These are phyloP conservation scores for Charina bottae DNA, from an alignment of 2,113 vertebrate species.

Conservation along the genomic window DNA sequence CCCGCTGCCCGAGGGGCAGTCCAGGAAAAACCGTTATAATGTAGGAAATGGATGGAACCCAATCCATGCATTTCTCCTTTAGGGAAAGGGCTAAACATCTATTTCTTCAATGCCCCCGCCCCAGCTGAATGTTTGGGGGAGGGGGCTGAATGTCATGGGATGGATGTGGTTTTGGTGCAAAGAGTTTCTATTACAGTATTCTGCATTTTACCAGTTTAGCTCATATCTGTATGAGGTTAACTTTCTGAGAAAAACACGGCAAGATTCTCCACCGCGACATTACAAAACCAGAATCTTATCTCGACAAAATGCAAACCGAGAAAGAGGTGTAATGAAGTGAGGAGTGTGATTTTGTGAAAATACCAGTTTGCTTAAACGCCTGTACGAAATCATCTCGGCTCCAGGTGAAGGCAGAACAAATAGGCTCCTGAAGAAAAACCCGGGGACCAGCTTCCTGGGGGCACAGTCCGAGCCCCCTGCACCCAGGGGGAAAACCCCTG, in stretches of 20 bases:
- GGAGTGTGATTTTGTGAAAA: slow-evolving; percentile 14
- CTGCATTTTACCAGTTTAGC: slow-evolving; percentile 48
- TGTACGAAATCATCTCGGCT: slow-evolving; percentile 26
- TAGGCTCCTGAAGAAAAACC: neutral
- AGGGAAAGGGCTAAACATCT: neutral
- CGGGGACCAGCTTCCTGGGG: neutral
- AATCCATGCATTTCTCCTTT: neutral
- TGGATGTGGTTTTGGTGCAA: neutral
- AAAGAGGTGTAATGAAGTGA: slow-evolving; percentile 20
- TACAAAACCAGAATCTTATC: slow-evolving; percentile 35
- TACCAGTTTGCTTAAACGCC: neutral
- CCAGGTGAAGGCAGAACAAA: slow-evolving; percentile 25
- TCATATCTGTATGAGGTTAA: slow-evolving; percentile 49
- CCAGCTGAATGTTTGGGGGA: neutral
- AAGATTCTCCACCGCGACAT: slow-evolving; percentile 42
- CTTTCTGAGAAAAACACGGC: slow-evolving; percentile 32
- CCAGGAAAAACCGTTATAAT: neutral
- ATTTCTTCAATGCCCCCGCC: neutral
- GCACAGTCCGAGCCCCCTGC: neutral
- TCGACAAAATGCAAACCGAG: slow-evolving; percentile 29
- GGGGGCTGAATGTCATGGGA: neutral
- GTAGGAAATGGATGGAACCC: neutral
- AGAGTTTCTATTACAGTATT: slow-evolving; percentile 33
- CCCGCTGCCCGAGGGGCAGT: neutral
- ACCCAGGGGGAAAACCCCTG: neutral